phyloP scores from a whole-genome alignment of 2,888 invertebrate genomes.

The Tiphia femorata region DNA sequence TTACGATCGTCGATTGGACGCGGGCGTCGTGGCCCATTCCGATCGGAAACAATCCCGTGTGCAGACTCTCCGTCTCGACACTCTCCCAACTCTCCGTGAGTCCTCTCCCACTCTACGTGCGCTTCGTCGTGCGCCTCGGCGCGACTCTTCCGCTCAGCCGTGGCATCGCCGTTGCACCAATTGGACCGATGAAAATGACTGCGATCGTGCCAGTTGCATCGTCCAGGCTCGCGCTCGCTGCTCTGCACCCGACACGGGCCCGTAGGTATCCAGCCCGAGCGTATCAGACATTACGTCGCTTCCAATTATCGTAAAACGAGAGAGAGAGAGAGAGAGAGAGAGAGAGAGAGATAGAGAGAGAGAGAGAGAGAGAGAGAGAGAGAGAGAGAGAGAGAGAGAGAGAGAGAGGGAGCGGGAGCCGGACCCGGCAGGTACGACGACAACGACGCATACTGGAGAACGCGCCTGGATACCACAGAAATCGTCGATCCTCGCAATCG shows the following conservation, averaged over 20 bases:
- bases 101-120: slow-evolving; percentile 2
- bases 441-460: too few species aligned
- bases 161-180: too few species aligned
- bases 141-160: slow-evolving; percentile 2
- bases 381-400: too few species aligned
- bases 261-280: not conserved
- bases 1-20: not conserved
- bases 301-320: slow-evolving; percentile 20
- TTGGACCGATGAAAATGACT: slow-evolving; percentile 8
- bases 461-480: too few species aligned
- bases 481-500: too few species aligned
- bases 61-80: slow-evolving; percentile 16
- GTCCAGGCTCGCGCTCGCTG: not conserved
- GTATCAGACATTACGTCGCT: slow-evolving; percentile 1
- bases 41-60: slow-evolving; percentile 16
- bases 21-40: slow-evolving; percentile 10
- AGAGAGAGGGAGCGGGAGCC: too few species aligned
- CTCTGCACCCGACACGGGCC: not conserved
- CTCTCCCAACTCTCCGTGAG: slow-evolving; percentile 7
- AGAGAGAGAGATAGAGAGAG: too few species aligned
- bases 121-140: not conserved
- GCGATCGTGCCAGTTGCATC: slow-evolving; percentile 1
- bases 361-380: too few species aligned
- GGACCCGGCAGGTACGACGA: too few species aligned
- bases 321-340: too few species aligned